Evolutionary conservation across 2,797 vertebrate genomes (phyloP).

Genomic region (Enteromius thamalakanensis): DNA sequence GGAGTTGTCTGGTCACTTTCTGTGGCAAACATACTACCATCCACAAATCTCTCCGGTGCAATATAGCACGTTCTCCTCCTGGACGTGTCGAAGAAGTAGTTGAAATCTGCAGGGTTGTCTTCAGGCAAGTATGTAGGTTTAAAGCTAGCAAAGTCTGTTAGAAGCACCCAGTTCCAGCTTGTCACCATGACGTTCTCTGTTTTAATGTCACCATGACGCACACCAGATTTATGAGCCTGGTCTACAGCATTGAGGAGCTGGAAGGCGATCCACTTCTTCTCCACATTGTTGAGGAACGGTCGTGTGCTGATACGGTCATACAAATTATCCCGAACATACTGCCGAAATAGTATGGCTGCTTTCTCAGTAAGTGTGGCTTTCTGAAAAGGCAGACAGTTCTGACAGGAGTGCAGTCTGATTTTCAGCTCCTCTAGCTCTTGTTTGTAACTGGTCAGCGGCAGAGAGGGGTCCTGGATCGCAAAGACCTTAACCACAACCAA

Average conservation of each 20-base stretch:
- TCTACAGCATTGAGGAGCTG: conserved; percentile 94
- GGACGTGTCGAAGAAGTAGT: conserved; percentile 98
- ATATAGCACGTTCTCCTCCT: conserved; percentile 94
- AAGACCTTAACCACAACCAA: conserved; percentile 97
- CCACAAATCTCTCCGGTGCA: conserved; percentile 94
- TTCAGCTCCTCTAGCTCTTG: conserved; percentile 97
- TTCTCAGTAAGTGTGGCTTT: conserved; percentile 91
- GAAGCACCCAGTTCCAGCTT: conserved; percentile 98
- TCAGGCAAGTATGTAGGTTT: conserved; percentile 96
- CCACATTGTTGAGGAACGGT: conserved; percentile 93
- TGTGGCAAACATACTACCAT: conserved; percentile 90
- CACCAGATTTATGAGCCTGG: conserved; percentile 92
- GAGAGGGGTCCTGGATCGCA: conserved; percentile 93
- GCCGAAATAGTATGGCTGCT: conserved; percentile 92
- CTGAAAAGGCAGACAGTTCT: conserved; percentile 96
- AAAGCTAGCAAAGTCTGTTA: conserved; percentile 97
- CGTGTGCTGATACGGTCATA: conserved; percentile 96
- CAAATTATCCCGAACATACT: conserved; percentile 95
- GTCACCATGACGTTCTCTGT: conserved; percentile 98
- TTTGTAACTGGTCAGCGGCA: conserved; percentile 93
- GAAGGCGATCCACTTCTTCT: conserved; percentile 98
- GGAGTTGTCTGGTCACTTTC: conserved; percentile 94
- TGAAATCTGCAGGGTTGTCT: conserved; percentile 98
- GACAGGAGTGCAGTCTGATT: conserved; percentile 89
- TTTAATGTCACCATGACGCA: conserved; percentile 97